Evolutionary conservation across 2,113 vertebrate genomes (phyloP).

Genomic region (Mustelus asterias): DNA sequence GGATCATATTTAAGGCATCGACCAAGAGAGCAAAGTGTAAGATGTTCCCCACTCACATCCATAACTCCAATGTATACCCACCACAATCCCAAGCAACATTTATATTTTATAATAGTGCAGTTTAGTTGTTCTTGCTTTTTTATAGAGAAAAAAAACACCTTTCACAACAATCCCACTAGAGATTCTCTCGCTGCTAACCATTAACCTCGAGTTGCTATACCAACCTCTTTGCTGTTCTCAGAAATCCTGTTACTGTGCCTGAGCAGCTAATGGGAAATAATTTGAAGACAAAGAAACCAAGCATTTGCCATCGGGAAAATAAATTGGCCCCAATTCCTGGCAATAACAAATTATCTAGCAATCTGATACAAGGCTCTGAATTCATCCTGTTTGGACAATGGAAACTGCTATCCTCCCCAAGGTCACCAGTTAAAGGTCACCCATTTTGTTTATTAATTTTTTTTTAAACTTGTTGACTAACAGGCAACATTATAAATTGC

Average conservation of each 20-base stretch:
- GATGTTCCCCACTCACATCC: background rate
- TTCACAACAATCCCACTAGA: background rate
- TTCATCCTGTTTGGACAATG: background rate
- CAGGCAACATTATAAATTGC: background rate
- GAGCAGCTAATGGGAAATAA: background rate
- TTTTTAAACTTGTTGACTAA: background rate
- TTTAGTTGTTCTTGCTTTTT: background rate
- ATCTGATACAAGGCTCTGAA: background rate
- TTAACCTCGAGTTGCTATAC: background rate
- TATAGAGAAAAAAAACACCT: background rate
- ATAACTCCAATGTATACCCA: background rate
- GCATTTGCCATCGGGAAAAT: background rate
- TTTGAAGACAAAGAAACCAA: background rate
- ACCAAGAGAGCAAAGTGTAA: background rate
- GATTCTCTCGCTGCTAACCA: background rate
- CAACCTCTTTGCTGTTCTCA: background rate
- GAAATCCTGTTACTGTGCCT: background rate
- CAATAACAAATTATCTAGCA: background rate
- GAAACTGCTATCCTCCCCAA: background rate
- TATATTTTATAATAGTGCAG: conserved; percentile 10
- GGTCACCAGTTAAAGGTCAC: background rate
- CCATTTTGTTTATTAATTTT: background rate
- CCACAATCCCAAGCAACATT: conserved; percentile 17
- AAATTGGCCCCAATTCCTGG: background rate
- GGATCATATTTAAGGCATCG: background rate